Evolutionary conservation across 2,888 invertebrate genomes (phyloP).

Genomic region (Andrena bucephala): DNA sequence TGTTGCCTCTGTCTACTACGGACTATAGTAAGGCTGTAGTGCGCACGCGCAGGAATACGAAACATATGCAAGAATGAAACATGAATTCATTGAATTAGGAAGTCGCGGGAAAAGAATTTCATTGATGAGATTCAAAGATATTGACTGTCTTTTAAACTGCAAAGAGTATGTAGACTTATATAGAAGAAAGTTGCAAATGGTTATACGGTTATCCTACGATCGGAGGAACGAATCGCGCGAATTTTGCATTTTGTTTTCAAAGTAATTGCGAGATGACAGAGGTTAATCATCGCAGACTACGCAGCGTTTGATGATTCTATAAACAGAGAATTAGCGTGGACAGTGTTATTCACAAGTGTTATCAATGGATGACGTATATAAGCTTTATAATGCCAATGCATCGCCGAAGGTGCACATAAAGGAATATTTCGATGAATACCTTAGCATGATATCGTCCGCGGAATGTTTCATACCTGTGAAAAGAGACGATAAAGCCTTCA

Average conservation of each 20-base stretch:
- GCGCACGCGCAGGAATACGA: no score
- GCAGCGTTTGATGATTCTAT: background rate
- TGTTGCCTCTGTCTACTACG: no score
- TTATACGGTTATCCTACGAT: background rate
- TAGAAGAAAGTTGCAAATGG: background rate
- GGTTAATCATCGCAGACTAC: background rate
- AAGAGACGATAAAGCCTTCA: constrained; percentile 33
- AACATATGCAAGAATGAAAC: no score
- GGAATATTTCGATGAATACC: constrained; percentile 73
- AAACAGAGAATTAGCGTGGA: background rate
- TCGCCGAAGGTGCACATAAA: constrained; percentile 70
- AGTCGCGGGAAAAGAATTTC: background rate
- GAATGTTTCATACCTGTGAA: background rate
- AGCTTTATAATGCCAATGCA: constrained; percentile 67
- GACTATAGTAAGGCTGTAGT: no score
- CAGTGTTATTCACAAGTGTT: background rate
- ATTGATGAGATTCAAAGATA: background rate
- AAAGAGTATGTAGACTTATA: background rate
- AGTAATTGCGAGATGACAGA: background rate
- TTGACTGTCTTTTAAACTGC: background rate
- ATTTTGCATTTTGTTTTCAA: background rate
- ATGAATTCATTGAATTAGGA: no score
- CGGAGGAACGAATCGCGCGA: background rate
- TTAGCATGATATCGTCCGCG: constrained; percentile 23
- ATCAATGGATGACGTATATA: constrained; percentile 76